These are phyloP conservation scores for Tylochromis polylepis DNA, from an alignment of 2,113 vertebrate species.

Conservation along the genomic window DNA sequence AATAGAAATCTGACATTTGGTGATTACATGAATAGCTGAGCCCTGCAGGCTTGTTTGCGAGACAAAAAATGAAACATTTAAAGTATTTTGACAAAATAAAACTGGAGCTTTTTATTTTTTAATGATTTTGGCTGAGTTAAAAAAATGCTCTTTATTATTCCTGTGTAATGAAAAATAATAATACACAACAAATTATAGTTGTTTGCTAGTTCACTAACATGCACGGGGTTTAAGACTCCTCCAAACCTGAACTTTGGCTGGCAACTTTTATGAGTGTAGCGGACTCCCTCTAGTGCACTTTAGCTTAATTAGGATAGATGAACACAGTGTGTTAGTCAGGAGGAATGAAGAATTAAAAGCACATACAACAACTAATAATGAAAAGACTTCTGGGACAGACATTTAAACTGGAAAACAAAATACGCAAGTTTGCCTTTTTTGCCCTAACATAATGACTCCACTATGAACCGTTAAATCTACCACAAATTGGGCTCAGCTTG, in stretches of 20 bases:
- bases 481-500: constrained; percentile 19
- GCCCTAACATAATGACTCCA: not conserved
- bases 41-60: not conserved
- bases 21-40: not conserved
- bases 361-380: not conserved
- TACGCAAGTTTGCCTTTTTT: not conserved
- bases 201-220: not conserved
- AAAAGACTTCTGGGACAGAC: not conserved
- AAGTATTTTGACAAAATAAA: not conserved
- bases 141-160: not conserved
- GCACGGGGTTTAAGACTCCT: not conserved
- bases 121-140: not conserved
- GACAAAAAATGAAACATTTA: not conserved
- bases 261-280: not conserved
- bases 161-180: not conserved
- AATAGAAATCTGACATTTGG: not conserved
- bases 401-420: constrained; percentile 36
- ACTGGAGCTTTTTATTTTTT: not conserved
- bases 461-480: constrained; percentile 17
- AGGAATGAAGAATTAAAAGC: not conserved
- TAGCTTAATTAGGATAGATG: not conserved
- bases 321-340: not conserved
- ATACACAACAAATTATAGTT: not conserved
- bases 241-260: not conserved
- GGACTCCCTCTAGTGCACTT: not conserved